phyloP scores from a whole-genome alignment of 1,140 invertebrate genomes.

The Adelges cooleyi region DNA sequence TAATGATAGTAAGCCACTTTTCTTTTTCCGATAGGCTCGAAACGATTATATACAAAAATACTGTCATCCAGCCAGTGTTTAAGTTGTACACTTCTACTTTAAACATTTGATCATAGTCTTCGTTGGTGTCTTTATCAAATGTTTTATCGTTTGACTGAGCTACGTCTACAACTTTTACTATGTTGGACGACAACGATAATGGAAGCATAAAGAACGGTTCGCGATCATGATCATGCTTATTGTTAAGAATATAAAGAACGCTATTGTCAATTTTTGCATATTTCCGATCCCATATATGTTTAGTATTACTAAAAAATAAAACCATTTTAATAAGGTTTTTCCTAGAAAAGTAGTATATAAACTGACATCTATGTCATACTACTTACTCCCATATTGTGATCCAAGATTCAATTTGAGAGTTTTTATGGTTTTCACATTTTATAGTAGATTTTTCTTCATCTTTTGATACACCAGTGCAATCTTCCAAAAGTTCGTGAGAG shows the following conservation, averaged over 20 bases:
- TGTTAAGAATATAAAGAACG: neutral
- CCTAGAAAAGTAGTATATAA: neutral
- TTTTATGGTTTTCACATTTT: neutral
- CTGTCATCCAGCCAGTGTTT: neutral
- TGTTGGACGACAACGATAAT: slow-evolving; percentile 5
- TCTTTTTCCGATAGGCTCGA: neutral
- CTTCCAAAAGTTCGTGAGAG: neutral
- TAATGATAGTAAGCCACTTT: neutral
- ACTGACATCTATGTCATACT: neutral
- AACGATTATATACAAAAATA: slow-evolving; percentile 17
- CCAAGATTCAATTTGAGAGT: slow-evolving; percentile 13
- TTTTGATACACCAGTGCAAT: neutral
- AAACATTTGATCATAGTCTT: slow-evolving; percentile 22
- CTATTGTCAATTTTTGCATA: slow-evolving; percentile 14
- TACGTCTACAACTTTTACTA: slow-evolving; percentile 12
- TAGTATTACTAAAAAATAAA: slow-evolving; percentile 8
- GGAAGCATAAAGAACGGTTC: slow-evolving; percentile 6
- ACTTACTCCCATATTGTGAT: slow-evolving; percentile 22
- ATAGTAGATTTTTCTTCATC: neutral
- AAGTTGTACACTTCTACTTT: slow-evolving; percentile 21
- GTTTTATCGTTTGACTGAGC: slow-evolving; percentile 17
- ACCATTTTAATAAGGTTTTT: no score
- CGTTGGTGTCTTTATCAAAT: slow-evolving; percentile 19
- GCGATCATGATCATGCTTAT: neutral
- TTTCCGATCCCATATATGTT: slow-evolving; percentile 23